phyloP scores from a whole-genome alignment of 2,113 vertebrate species.

The Sisor rabdophorus region DNA sequence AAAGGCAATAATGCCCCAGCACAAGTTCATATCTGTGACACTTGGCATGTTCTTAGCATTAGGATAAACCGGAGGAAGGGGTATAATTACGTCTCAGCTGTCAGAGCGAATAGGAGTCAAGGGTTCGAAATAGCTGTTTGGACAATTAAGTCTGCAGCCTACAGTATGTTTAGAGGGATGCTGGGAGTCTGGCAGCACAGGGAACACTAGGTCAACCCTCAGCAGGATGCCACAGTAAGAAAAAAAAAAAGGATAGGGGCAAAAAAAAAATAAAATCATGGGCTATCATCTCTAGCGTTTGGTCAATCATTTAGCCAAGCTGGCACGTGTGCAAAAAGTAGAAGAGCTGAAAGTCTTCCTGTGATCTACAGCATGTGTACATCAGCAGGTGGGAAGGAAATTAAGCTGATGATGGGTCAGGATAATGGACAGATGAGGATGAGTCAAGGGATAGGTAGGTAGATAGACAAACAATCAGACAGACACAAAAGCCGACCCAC shows the following conservation, averaged over 20 bases:
- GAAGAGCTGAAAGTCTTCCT: conserved; percentile 78
- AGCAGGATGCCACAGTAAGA: conserved; percentile 29
- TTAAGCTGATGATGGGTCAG: conserved; percentile 45
- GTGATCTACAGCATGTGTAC: conserved; percentile 56
- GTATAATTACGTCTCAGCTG: conserved; percentile 14
- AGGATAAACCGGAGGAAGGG: not conserved
- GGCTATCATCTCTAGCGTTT: not conserved
- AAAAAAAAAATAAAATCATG: no score
- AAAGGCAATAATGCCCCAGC: not conserved
- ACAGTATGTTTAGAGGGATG: not conserved
- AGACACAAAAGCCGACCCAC: conserved; percentile 55
- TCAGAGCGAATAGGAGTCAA: conserved; percentile 29
- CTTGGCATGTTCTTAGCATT: not conserved
- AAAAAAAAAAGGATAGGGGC: no score
- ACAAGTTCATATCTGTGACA: conserved; percentile 12
- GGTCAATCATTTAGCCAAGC: conserved; percentile 3
- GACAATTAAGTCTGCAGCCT: conserved; percentile 30
- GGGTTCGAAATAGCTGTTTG: conserved; percentile 19
- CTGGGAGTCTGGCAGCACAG: conserved; percentile 8
- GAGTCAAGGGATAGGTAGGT: conserved; percentile 51
- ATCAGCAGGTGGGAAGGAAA: conserved; percentile 52
- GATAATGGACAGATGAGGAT: conserved; percentile 47
- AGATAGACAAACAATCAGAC: conserved; percentile 46
- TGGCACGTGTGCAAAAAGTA: conserved; percentile 11
- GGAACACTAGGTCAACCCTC: conserved; percentile 33